Conservation (phyloP, 2,888 invertebrate species). For the Dinocampus coccinellae region DNA sequence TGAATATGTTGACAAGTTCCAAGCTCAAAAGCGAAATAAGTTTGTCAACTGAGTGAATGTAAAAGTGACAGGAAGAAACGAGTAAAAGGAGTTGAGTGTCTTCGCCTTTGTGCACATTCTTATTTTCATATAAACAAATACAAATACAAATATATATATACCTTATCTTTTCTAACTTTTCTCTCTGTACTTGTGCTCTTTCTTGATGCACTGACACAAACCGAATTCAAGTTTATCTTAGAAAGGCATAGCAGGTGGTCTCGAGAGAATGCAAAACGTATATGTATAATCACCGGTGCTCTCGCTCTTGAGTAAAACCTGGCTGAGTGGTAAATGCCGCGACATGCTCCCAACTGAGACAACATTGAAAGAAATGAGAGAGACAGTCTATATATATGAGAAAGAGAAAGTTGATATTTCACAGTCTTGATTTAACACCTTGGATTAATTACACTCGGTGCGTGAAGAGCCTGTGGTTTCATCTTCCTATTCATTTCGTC, state of each 20-base stretch:
- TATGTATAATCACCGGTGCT: constrained; percentile 49
- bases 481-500: not conserved
- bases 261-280: constrained; percentile 53
- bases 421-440: constrained; percentile 64
- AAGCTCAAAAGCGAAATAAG: constrained; percentile 3
- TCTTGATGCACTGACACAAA: constrained; percentile 12
- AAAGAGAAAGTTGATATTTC: constrained; percentile 45
- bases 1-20: constrained; percentile 16
- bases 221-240: constrained; percentile 36
- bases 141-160: not conserved
- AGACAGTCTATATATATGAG: constrained; percentile 24
- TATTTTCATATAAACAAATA: not conserved
- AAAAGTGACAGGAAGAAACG: not conserved
- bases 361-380: constrained; percentile 20
- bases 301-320: constrained; percentile 26
- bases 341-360: constrained; percentile 14
- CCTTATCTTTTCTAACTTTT: no score
- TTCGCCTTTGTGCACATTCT: constrained; percentile 2
- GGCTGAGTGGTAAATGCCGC: not conserved
- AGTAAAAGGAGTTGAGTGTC: constrained; percentile 6
- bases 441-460: constrained; percentile 63
- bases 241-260: constrained; percentile 51
- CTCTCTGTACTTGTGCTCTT: not conserved
- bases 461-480: constrained; percentile 35
- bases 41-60: constrained; percentile 8